Evolutionary conservation across 2,888 invertebrate species (phyloP).

Genomic region (Argynnis bischoffii): DNA sequence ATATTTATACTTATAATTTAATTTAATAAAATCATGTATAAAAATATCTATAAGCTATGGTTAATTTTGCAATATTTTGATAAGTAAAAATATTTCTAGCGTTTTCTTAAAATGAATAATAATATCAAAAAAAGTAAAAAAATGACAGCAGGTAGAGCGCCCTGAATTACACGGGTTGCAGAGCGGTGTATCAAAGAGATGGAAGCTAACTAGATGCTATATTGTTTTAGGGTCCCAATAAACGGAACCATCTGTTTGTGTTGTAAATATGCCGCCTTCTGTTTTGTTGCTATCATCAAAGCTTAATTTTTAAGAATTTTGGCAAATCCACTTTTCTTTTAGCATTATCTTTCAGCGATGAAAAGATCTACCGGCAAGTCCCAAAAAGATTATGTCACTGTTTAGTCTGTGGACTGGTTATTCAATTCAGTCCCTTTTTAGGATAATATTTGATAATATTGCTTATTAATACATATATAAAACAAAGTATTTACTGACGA

Average conservation of each 20-base stretch:
- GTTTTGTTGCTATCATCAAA: constrained; percentile 40
- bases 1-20: too few relatives aligned
- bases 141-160: constrained; percentile 62
- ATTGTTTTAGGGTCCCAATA: constrained; percentile 69
- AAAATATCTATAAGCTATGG: too few relatives aligned
- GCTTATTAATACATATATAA: too few relatives aligned
- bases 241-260: constrained; percentile 57
- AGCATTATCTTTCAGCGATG: background rate
- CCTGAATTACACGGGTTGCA: constrained; percentile 14
- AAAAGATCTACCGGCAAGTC: background rate
- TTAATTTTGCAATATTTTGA: too few relatives aligned
- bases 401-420: too few relatives aligned
- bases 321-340: background rate
- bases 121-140: constrained; percentile 38
- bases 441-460: too few relatives aligned
- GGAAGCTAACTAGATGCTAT: constrained; percentile 53
- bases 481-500: too few relatives aligned
- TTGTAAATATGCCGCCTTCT: constrained; percentile 62
- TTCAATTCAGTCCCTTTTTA: too few relatives aligned
- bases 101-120: background rate
- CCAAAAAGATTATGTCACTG: background rate
- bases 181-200: constrained; percentile 36
- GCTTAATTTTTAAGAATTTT: background rate
- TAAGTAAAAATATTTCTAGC: too few relatives aligned
- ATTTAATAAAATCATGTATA: too few relatives aligned